Evolutionary conservation across 2,888 invertebrate genomes (phyloP), one percentile per base, ranked within the genome.

Genomic region (Acanthococcus lagerstroemiae): DNA sequence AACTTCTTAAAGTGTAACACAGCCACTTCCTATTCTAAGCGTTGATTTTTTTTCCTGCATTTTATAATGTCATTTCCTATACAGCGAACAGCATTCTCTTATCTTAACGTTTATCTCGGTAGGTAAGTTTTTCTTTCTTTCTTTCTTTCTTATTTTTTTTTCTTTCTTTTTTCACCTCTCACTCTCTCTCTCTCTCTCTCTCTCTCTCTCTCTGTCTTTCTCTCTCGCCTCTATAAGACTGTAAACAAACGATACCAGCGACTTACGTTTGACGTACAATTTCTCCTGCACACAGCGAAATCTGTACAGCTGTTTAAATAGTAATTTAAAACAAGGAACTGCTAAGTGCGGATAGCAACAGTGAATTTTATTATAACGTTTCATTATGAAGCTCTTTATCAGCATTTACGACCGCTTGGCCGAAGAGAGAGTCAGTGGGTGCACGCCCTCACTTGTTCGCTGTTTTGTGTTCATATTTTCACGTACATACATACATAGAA

Each of bases 1-100:
- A 58, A 58, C 58, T 58, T 58, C 48, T 46, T 26, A 58, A 58
- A 58, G 46, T 45, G 58, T 58, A 45, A 58, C 58, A 45, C 58
- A 21, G 45, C 46, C 44, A 57, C 57, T 57, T 57, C 57, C 57
- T 57, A 55, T n/a, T 55, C 19, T 19, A 19, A 45, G 15, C 46
- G 46, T 4, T 45, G 15, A 17, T 15, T 45, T 19, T 4, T 15
- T 45, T 45, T 45, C 15, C 19, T 45, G 17, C 46, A 45, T 4
- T 7, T 45, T 45, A 7, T 45, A 4, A 45, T 45, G 15, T 45
- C 46, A 45, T 45, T 45, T 45, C 46, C 19, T n/a, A 15, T 6
- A 45, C 15, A 15, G 37, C 15, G 46, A 45, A 45, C 15, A 15
- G 46, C 46, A 45, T 45, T 45, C 46, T 45, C 46, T 45, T 45